phyloP scores from a whole-genome alignment of 2,113 vertebrate species.

The Struthio camelus region DNA sequence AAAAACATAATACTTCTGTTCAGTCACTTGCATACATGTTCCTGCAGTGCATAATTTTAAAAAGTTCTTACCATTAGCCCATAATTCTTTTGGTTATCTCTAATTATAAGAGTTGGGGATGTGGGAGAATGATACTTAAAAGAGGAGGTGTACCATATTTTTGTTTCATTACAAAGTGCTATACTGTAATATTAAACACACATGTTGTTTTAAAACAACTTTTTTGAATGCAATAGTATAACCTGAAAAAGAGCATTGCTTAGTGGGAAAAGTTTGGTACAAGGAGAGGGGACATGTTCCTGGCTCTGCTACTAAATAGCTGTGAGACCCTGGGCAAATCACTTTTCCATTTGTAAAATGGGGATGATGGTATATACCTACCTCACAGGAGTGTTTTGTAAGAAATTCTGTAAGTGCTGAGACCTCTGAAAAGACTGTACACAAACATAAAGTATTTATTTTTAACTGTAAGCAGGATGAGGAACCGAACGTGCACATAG shows the following conservation, averaged over 20 bases:
- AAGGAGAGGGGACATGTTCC: not conserved
- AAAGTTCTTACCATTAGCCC: not conserved
- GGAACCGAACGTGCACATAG: not conserved
- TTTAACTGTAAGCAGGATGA: not conserved
- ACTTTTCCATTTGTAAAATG: not conserved
- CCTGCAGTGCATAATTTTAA: not conserved
- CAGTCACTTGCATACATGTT: not conserved
- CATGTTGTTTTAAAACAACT: constrained; percentile 14
- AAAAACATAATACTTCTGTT: not conserved
- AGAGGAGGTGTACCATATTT: not conserved
- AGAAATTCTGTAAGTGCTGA: not conserved
- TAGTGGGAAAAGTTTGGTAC: not conserved
- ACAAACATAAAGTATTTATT: constrained; percentile 13
- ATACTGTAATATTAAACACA: not conserved
- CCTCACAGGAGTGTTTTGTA: constrained; percentile 17
- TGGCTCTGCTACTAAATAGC: not conserved
- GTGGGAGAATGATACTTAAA: not conserved
- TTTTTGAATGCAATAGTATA: constrained; percentile 26
- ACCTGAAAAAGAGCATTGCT: not conserved
- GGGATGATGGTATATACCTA: constrained; percentile 17
- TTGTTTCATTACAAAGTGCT: constrained; percentile 19
- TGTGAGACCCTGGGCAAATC: not conserved
- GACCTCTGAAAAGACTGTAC: not conserved
- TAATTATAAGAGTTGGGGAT: not conserved
- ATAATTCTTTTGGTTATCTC: constrained; percentile 1